Percentiles rank a stretch among this genome's conserved stretches.
Conservation (phyloP, 1,140 invertebrate species). For the Callitettix versicolor region DNA sequence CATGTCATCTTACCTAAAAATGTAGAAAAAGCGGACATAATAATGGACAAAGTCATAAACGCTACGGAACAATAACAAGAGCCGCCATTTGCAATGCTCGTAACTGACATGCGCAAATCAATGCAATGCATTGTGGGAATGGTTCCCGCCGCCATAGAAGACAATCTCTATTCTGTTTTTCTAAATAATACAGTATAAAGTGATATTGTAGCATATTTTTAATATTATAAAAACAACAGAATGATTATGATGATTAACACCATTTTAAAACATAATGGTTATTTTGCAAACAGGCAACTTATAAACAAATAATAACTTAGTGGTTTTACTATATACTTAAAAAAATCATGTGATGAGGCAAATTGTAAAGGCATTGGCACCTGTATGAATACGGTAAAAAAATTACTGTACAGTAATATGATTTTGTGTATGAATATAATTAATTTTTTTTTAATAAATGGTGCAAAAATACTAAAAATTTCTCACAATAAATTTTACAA, state of each 20-base stretch:
- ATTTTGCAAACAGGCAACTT: no score
- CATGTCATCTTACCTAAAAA: constrained; percentile 24
- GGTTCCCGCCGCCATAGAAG: constrained; percentile 18
- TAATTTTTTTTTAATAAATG: constrained; percentile 10
- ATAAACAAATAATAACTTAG: no score
- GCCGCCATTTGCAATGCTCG: constrained; percentile 63
- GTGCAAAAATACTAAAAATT: no score
- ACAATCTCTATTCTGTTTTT: no score
- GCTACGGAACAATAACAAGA: constrained; percentile 65
- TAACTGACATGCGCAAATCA: constrained; percentile 53
- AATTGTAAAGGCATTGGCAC: neutral
- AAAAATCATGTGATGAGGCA: neutral
- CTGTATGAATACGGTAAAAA: constrained; percentile 13
- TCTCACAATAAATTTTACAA: no score
- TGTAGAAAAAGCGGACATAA: constrained; percentile 36
- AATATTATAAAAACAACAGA: constrained; percentile 12
- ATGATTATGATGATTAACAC: no score
- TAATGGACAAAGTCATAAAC: constrained; percentile 39
- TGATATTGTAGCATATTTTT: constrained; percentile 4
- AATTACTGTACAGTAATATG: no score
- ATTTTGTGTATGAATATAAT: constrained; percentile 17
- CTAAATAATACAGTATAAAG: neutral
- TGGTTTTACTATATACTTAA: no score
- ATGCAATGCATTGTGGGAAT: constrained; percentile 38
- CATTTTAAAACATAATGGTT: no score